Evolutionary conservation across 2,888 invertebrate genomes (phyloP).

Genomic region (Drosophila leonis): DNA sequence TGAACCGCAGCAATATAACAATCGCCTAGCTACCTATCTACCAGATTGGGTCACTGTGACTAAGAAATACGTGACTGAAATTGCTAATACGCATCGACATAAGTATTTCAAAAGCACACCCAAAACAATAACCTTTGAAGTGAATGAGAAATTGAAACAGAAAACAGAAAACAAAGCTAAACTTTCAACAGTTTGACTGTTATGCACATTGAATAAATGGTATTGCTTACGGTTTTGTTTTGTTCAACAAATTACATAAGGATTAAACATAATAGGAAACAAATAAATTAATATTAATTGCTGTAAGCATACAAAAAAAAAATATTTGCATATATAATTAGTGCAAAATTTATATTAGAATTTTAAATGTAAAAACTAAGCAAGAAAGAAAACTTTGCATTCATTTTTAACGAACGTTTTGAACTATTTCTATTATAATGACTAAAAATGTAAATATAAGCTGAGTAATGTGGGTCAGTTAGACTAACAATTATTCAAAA

Average conservation of each 20-base stretch:
- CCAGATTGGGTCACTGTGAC: slow-evolving; percentile 46
- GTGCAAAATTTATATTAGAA: not conserved
- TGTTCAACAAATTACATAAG: slow-evolving; percentile 45
- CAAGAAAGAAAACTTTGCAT: too few species aligned
- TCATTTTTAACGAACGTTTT: too few species aligned
- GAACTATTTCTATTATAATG: too few species aligned
- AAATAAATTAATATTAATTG: not conserved
- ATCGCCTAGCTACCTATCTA: slow-evolving; percentile 22
- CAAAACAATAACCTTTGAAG: slow-evolving; percentile 22
- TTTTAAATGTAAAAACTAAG: not conserved
- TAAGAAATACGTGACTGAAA: slow-evolving; percentile 55
- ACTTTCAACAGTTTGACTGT: slow-evolving; percentile 52
- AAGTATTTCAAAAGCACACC: slow-evolving; percentile 29
- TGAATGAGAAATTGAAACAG: slow-evolving; percentile 14
- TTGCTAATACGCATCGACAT: slow-evolving; percentile 30
- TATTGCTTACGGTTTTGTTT: slow-evolving; percentile 18
- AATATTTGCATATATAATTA: not conserved
- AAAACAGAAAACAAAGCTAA: slow-evolving; percentile 26
- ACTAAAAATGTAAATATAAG: too few species aligned
- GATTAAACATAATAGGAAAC: slow-evolving; percentile 2
- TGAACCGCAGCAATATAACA: slow-evolving; percentile 36
- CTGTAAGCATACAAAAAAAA: not conserved
- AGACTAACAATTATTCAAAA: not conserved
- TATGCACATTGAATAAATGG: slow-evolving; percentile 37
- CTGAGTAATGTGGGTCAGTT: not conserved